Percentiles rank a stretch among this genome's conserved stretches.
These are phyloP conservation scores for Physocephala rufipes DNA, from an alignment of 2,888 invertebrate species.

Conservation along the genomic window DNA sequence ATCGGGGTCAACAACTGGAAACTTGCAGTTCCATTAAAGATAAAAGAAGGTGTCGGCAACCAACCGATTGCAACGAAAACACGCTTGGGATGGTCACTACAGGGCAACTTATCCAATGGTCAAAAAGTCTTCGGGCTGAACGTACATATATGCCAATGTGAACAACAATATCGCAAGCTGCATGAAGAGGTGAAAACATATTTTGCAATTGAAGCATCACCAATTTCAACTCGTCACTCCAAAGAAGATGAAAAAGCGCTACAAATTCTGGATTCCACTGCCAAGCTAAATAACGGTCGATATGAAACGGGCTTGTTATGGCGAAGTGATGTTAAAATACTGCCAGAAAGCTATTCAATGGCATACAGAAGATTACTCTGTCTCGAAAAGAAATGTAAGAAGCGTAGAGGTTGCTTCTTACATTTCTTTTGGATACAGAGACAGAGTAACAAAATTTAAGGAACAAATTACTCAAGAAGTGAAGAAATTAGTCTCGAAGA, in stretches of 20 bases:
- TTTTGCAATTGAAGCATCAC: constrained; percentile 24
- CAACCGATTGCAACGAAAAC: constrained; percentile 34
- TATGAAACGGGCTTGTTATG: constrained; percentile 34
- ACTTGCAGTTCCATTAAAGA: constrained; percentile 30
- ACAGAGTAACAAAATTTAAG: no score
- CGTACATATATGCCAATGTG: constrained; percentile 35
- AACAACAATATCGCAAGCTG: constrained; percentile 29
- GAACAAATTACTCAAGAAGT: no score
- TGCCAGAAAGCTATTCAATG: no score
- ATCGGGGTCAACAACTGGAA: constrained; percentile 36
- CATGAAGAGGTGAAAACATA: constrained; percentile 35
- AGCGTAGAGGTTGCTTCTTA: constrained; percentile 6
- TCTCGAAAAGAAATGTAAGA: constrained; percentile 20
- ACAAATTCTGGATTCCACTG: constrained; percentile 21
- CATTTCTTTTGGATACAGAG: neutral
- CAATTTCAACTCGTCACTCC: constrained; percentile 14
- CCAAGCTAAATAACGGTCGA: constrained; percentile 19
- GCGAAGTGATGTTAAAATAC: constrained; percentile 20
- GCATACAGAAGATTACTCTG: constrained; percentile 25
- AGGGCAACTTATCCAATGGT: no score
- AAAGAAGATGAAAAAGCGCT: constrained; percentile 22
- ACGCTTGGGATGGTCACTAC: constrained; percentile 30
- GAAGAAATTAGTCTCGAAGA: neutral
- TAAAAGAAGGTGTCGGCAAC: constrained; percentile 30
- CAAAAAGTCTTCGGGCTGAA: constrained; percentile 13